Evolutionary conservation across 2,888 invertebrate genomes (phyloP).

Genomic region (Neria commutata): DNA sequence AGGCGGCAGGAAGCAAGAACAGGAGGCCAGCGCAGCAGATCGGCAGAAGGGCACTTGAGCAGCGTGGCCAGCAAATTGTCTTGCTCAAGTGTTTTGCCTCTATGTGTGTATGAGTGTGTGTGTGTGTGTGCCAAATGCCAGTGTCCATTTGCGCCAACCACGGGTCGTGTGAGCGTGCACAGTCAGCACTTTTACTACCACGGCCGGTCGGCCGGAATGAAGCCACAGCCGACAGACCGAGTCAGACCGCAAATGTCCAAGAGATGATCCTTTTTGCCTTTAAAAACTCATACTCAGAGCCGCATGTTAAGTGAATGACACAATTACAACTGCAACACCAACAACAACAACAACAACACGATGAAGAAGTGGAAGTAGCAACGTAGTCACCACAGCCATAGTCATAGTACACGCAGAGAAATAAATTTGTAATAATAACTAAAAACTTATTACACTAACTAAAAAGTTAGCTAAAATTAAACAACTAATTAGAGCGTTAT

Average conservation of each 20-base stretch:
- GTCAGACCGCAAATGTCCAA: conserved; percentile 21
- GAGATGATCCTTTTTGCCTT: conserved; percentile 22
- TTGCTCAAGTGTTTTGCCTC: background rate
- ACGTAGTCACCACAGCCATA: no score
- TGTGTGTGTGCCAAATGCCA: no score
- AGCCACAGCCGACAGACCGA: background rate
- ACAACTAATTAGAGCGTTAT: no score
- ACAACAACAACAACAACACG: background rate
- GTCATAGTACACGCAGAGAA: no score
- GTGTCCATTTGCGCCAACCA: no score
- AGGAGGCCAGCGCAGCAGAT: no score
- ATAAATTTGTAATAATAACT: no score
- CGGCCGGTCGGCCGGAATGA: background rate
- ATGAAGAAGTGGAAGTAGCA: no score
- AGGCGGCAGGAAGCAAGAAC: background rate
- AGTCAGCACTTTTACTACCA: background rate
- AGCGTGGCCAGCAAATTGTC: background rate
- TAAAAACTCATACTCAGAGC: conserved; percentile 16
- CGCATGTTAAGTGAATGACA: conserved; percentile 17
- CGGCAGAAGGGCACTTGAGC: background rate
- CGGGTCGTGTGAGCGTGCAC: no score
- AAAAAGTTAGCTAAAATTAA: no score
- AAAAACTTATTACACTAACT: no score
- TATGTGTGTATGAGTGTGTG: no score
- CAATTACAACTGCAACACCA: background rate